phyloP scores from a whole-genome alignment of 2,888 invertebrate species.

The Microplitis manilae region DNA sequence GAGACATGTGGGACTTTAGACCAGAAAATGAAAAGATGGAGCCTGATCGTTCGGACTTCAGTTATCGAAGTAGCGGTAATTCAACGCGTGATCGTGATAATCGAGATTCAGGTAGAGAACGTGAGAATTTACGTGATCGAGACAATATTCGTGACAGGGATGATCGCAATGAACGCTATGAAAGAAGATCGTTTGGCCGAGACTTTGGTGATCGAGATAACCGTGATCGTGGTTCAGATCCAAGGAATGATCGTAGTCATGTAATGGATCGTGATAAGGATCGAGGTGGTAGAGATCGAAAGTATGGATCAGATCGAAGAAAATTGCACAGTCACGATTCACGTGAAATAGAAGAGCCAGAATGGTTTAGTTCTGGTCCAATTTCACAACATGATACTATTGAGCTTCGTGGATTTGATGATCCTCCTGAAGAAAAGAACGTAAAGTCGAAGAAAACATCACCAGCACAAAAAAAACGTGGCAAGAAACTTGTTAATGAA shows the following conservation, averaged over 20 bases:
- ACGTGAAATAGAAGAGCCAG: constrained; percentile 85
- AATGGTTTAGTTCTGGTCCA: constrained; percentile 92
- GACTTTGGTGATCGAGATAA: constrained; percentile 72
- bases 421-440: constrained; percentile 73
- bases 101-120: constrained; percentile 58
- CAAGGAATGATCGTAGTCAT: constrained; percentile 59
- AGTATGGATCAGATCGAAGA: constrained; percentile 72
- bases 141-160: constrained; percentile 69
- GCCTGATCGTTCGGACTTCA: constrained; percentile 65
- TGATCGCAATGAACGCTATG: constrained; percentile 71
- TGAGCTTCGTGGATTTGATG: constrained; percentile 94
- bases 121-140: constrained; percentile 63
- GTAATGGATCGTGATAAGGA: constrained; percentile 71
- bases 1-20: constrained; percentile 77
- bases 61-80: constrained; percentile 61
- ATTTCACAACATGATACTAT: constrained; percentile 93
- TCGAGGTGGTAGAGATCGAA: constrained; percentile 62
- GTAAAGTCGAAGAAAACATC: constrained; percentile 69
- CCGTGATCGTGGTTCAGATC: constrained; percentile 51
- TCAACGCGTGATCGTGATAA: constrained; percentile 58
- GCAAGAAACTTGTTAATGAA: constrained; percentile 69
- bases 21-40: constrained; percentile 67
- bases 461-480: constrained; percentile 71
- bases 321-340: constrained; percentile 71
- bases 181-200: constrained; percentile 75